phyloP scores from a whole-genome alignment of 2,888 invertebrate species.

The Proisotoma minuta region DNA sequence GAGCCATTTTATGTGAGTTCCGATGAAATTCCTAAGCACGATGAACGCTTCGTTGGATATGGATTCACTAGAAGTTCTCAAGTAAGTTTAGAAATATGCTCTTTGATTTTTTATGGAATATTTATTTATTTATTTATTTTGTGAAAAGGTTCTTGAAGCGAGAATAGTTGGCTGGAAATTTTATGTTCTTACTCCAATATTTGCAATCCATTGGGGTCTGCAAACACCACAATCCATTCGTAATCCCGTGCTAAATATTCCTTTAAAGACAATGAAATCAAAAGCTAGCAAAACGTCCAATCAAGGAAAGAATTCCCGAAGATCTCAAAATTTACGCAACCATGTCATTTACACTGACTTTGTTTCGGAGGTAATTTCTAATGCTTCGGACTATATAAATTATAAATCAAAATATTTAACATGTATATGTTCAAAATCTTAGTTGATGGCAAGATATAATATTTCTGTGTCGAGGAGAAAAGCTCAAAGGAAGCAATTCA shows the following conservation, averaged over 20 bases:
- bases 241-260: slow-evolving; percentile 31
- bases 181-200: slow-evolving; percentile 78
- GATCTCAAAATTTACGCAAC: slow-evolving; percentile 44
- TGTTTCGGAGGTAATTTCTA: slow-evolving; percentile 41
- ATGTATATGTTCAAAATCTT: slow-evolving; percentile 4
- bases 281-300: slow-evolving; percentile 12
- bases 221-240: slow-evolving; percentile 55
- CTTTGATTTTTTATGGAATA: background rate
- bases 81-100: slow-evolving; percentile 56
- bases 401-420: background rate
- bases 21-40: slow-evolving; percentile 76
- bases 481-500: slow-evolving; percentile 18
- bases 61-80: slow-evolving; percentile 89
- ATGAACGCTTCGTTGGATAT: slow-evolving; percentile 84
- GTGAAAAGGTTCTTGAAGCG: slow-evolving; percentile 82
- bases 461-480: slow-evolving; percentile 42
- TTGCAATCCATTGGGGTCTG: slow-evolving; percentile 85
- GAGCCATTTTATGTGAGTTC: slow-evolving; percentile 80
- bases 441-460: slow-evolving; percentile 46
- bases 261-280: slow-evolving; percentile 32
- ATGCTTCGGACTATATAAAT: background rate
- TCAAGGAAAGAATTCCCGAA: slow-evolving; percentile 34
- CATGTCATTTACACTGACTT: slow-evolving; percentile 46
- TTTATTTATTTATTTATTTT: background rate
- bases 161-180: slow-evolving; percentile 82